Percentiles rank a stretch among this genome's conserved stretches.
phyloP scores from a whole-genome alignment of 2,113 vertebrate genomes.

The Ginglymostoma cirratum region DNA sequence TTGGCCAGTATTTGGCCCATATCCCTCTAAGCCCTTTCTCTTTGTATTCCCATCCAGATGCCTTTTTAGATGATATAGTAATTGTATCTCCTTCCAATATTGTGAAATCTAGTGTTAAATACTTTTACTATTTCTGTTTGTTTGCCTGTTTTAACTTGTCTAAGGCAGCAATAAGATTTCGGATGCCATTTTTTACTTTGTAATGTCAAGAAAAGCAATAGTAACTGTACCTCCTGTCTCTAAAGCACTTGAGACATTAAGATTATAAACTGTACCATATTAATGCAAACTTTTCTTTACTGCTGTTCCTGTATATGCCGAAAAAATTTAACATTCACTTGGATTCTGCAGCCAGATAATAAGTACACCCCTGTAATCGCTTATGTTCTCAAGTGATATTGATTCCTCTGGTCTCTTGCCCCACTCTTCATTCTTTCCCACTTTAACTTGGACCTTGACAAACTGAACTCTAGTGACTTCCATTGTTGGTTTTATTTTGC shows the following conservation, averaged over 20 bases:
- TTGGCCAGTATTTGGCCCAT: too few relatives aligned
- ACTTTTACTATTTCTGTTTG: neutral
- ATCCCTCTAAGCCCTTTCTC: too few relatives aligned
- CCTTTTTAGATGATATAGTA: too few relatives aligned
- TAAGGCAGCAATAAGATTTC: too few relatives aligned
- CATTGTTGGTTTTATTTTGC: neutral
- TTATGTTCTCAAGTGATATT: neutral
- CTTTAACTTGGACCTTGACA: neutral
- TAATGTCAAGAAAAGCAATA: too few relatives aligned
- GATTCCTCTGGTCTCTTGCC: neutral
- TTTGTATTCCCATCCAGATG: too few relatives aligned
- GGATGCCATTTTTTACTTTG: too few relatives aligned
- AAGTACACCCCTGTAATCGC: neutral
- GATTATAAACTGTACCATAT: neutral
- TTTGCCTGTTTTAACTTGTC: neutral
- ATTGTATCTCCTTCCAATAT: too few relatives aligned
- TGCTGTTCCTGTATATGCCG: neutral
- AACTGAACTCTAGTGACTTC: neutral
- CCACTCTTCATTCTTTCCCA: neutral
- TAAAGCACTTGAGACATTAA: neutral
- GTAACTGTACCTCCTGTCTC: neutral
- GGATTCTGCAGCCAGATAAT: neutral
- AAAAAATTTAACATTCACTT: neutral
- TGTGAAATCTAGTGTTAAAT: too few relatives aligned
- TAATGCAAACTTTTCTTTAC: neutral